These are phyloP conservation scores for Hypomecis atomaria DNA, from an alignment of 2,888 invertebrate genomes.

Conservation along the genomic window DNA sequence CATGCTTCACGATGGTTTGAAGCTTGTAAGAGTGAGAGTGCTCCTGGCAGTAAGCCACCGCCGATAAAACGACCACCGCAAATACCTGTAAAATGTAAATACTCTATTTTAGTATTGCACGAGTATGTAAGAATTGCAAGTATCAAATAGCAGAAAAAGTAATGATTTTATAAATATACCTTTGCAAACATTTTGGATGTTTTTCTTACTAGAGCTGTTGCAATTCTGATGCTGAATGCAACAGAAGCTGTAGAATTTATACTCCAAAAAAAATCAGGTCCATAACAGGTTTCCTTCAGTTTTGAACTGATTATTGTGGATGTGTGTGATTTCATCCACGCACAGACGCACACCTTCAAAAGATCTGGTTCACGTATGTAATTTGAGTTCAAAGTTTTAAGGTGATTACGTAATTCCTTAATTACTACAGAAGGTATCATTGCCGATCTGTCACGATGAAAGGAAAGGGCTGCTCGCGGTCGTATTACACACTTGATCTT, in stretches of 20 bases:
- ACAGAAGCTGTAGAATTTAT: conserved; percentile 59
- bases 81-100: conserved; percentile 48
- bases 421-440: conserved; percentile 49
- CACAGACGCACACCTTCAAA: conserved; percentile 48
- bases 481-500: conserved; percentile 34
- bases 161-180: conserved; percentile 26
- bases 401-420: conserved; percentile 66
- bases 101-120: too few species aligned
- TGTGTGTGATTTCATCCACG: conserved; percentile 49
- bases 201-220: conserved; percentile 50
- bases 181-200: conserved; percentile 54
- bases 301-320: conserved; percentile 44
- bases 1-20: conserved; percentile 59
- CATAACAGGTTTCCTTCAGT: conserved; percentile 57
- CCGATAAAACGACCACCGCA: conserved; percentile 45
- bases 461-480: conserved; percentile 32
- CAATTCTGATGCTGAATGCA: conserved; percentile 52
- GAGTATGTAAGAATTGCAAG: not conserved
- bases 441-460: conserved; percentile 44
- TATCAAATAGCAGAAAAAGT: conserved; percentile 1
- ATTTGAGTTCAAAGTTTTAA: conserved; percentile 57
- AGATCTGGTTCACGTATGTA: conserved; percentile 52
- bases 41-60: conserved; percentile 54
- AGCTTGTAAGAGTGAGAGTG: conserved; percentile 52
- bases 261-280: conserved; percentile 52